A percentile compares a stretch with the other conserved stretches of the same genome.
Conservation (phyloP, 2,888 invertebrate genomes). For the Asteroscopus sphinx region DNA sequence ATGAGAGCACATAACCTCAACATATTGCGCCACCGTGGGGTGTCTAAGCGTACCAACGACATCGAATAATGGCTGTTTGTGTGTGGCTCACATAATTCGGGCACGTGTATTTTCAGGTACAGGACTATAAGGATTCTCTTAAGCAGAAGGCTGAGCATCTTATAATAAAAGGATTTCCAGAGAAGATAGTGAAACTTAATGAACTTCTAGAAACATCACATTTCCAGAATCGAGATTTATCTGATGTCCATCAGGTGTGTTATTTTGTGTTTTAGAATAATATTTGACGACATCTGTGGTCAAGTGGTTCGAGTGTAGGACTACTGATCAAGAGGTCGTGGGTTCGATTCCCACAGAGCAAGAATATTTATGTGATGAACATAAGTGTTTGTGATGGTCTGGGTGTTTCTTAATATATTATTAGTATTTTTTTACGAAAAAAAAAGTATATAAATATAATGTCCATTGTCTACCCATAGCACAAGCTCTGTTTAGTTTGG, state of each 20-base stretch:
- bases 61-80: conserved; percentile 60
- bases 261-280: neutral
- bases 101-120: conserved; percentile 91
- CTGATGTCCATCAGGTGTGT: conserved; percentile 93
- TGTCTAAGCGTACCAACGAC: conserved; percentile 44
- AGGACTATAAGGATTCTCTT: conserved; percentile 96
- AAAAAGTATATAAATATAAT: too few relatives aligned
- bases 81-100: conserved; percentile 44
- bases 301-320: too few relatives aligned
- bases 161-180: conserved; percentile 97
- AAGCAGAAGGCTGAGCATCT: conserved; percentile 97
- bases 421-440: too few relatives aligned
- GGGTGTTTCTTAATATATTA: too few relatives aligned
- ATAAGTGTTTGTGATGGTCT: too few relatives aligned
- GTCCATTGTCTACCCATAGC: too few relatives aligned
- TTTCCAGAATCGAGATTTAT: conserved; percentile 94
- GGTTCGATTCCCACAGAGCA: too few relatives aligned
- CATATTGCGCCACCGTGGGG: conserved; percentile 61
- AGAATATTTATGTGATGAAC: too few relatives aligned
- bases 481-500: too few relatives aligned
- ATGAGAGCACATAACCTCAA: conserved; percentile 75
- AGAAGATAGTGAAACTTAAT: conserved; percentile 97
- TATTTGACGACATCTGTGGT: too few relatives aligned
- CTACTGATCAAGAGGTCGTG: too few relatives aligned
- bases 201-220: conserved; percentile 95